A percentile compares a stretch with the other conserved stretches of the same genome.
These are phyloP conservation scores for Ochotona princeps DNA, from an alignment of 2,113 vertebrate species.

Conservation along the genomic window DNA sequence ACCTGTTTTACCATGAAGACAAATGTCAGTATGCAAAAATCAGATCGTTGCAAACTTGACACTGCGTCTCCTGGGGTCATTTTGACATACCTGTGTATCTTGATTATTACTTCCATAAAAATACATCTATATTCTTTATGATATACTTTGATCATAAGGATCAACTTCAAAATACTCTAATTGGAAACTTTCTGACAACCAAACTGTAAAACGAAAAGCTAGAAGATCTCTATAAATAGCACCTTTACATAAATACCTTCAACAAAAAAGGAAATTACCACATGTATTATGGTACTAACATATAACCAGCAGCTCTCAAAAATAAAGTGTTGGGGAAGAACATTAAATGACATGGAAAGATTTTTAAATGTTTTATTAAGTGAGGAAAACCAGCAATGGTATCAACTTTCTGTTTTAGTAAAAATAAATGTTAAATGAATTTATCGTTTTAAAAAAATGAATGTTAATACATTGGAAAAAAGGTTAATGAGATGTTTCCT, in stretches of 20 bases:
- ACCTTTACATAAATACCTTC: not conserved
- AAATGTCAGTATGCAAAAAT: not conserved
- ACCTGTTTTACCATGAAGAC: not conserved
- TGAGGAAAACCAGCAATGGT: not conserved
- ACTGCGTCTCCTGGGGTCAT: not conserved
- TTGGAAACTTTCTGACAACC: not conserved
- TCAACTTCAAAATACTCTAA: slow-evolving; percentile 31
- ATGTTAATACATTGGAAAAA: not conserved
- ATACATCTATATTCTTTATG: not conserved
- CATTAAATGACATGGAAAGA: not conserved
- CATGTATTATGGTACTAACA: not conserved
- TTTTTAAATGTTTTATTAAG: not conserved
- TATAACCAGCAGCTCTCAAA: not conserved
- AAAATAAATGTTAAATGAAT: not conserved
- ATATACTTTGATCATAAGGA: not conserved
- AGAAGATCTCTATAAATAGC: not conserved
- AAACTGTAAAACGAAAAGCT: not conserved
- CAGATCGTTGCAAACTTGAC: not conserved
- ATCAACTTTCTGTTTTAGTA: not conserved
- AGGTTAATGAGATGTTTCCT: not conserved
- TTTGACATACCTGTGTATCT: not conserved
- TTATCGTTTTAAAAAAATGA: not conserved
- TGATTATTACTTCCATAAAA: not conserved
- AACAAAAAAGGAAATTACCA: not conserved
- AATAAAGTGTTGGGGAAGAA: not conserved